These are phyloP conservation scores for Stichodactyla mertensii DNA, from an alignment of 64 coral and sea anemone species.

Conservation along the genomic window DNA sequence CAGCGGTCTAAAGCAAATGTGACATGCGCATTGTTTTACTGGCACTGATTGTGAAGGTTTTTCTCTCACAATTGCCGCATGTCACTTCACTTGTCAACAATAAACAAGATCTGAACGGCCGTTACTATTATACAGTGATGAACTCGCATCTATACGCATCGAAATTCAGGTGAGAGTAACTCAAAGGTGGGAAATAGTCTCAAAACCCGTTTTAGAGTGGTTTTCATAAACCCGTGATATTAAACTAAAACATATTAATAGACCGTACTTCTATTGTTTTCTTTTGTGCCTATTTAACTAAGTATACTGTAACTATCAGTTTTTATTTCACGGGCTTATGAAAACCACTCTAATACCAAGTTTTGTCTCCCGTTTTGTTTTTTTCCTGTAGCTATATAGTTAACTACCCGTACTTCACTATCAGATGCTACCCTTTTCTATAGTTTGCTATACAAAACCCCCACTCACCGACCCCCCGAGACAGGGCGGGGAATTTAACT, in stretches of 20 bases:
- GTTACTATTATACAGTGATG: not conserved
- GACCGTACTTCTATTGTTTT: too few species aligned
- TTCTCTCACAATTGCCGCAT: not conserved
- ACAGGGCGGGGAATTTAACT: too few species aligned
- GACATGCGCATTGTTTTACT: conserved; percentile 22
- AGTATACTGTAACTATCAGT: not conserved
- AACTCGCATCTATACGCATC: not conserved
- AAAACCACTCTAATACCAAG: too few species aligned
- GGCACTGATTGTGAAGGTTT: not conserved
- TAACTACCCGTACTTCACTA: too few species aligned
- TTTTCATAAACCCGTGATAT: too few species aligned
- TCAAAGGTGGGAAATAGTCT: not conserved
- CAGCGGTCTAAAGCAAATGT: conserved; percentile 19
- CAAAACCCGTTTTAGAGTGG: not conserved
- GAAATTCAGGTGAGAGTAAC: too few species aligned
- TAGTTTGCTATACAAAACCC: too few species aligned
- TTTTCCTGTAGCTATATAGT: too few species aligned
- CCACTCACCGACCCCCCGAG: too few species aligned
- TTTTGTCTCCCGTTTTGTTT: not conserved
- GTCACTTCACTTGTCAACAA: not conserved
- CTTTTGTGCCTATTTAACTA: not conserved
- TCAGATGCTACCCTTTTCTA: too few species aligned
- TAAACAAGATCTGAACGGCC: not conserved
- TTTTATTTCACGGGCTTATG: too few species aligned
- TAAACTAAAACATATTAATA: too few species aligned